Percentiles rank a stretch among this genome's conserved stretches.
phyloP scores from a whole-genome alignment of 2,888 invertebrate species.

The Dusona sp. region DNA sequence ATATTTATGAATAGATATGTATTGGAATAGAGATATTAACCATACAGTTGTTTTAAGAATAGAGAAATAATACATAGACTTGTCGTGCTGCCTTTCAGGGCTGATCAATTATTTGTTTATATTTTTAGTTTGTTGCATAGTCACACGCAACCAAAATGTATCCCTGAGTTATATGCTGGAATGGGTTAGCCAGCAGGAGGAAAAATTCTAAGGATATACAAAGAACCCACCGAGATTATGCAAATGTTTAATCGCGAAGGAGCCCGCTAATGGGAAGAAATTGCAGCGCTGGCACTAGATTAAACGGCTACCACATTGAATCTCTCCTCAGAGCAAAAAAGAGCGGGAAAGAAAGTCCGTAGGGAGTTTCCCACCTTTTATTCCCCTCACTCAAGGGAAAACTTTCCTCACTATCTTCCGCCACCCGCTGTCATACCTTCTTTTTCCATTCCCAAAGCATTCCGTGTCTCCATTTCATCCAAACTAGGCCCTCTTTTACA shows the following conservation, averaged over 20 bases:
- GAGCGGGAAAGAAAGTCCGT: conserved; percentile 56
- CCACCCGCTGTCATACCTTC: conserved; percentile 45
- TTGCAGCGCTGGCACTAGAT: conserved; percentile 83
- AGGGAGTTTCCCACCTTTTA: conserved; percentile 37
- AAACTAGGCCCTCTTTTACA: conserved; percentile 30
- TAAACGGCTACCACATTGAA: conserved; percentile 78
- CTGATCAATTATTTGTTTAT: neutral
- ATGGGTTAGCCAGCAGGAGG: neutral
- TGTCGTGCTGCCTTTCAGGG: no score
- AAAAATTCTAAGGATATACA: neutral
- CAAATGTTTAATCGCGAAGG: conserved; percentile 84
- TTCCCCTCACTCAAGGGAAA: conserved; percentile 26
- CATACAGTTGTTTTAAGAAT: no score
- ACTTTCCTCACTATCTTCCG: conserved; percentile 55
- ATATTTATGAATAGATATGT: no score
- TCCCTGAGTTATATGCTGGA: neutral
- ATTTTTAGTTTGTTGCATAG: neutral
- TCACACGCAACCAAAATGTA: neutral
- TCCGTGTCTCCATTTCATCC: conserved; percentile 49
- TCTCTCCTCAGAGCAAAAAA: conserved; percentile 44
- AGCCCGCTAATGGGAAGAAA: conserved; percentile 83
- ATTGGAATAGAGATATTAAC: no score
- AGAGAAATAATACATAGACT: no score
- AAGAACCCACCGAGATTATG: conserved; percentile 78
- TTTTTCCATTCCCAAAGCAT: no score